Conservation (phyloP, 2,797 vertebrate species). For the Buphagus erythrorhynchus region DNA sequence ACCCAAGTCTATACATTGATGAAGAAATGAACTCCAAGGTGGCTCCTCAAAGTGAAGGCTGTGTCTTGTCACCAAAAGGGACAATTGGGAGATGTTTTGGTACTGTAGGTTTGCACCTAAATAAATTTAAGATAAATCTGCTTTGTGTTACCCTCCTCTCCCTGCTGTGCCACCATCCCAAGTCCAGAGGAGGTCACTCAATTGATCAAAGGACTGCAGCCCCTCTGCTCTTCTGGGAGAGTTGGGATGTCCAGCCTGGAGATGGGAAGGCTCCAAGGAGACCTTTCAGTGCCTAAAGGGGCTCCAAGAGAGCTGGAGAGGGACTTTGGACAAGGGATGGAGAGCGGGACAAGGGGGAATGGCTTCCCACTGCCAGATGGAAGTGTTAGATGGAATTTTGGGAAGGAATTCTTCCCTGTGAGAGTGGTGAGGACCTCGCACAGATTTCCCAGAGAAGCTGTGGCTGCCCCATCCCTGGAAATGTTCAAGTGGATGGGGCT, state of each 20-base stretch:
- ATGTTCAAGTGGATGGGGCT: accelerated
- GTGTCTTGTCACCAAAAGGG: neutral
- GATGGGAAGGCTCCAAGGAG: neutral
- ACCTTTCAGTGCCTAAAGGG: neutral
- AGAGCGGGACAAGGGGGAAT: accelerated
- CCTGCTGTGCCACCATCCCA: neutral
- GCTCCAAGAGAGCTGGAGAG: neutral
- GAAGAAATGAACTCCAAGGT: neutral
- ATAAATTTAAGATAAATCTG: neutral
- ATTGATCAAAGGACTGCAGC: neutral
- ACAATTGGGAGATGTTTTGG: accelerated
- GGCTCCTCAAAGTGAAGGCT: neutral
- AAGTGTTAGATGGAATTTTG: neutral
- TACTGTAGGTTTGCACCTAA: neutral
- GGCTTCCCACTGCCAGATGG: neutral
- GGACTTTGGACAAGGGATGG: neutral
- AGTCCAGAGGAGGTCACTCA: neutral
- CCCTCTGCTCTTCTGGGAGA: neutral
- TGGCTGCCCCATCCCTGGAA: neutral
- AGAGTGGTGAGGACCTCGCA: neutral
- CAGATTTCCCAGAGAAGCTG: accelerated
- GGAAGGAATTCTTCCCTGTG: neutral
- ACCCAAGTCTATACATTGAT: neutral
- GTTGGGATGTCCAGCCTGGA: neutral
- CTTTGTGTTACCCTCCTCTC: neutral